These are phyloP conservation scores for Artemia franciscana DNA, from an alignment of 1,140 invertebrate genomes.

Conservation along the genomic window DNA sequence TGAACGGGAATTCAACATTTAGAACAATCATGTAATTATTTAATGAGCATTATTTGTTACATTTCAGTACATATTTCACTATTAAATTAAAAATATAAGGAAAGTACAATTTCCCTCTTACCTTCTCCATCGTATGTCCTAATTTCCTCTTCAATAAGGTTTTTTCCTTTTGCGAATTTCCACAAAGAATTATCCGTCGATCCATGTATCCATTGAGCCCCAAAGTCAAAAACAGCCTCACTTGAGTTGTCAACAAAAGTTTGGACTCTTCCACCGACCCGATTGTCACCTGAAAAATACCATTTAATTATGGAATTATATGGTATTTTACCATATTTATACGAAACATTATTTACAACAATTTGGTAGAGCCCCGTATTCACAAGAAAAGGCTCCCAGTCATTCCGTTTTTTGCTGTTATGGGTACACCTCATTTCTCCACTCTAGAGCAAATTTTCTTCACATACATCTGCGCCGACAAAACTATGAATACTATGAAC, in stretches of 20 bases:
- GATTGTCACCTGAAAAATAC: constrained; percentile 23
- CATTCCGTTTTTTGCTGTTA: too few species aligned
- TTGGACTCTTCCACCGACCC: constrained; percentile 33
- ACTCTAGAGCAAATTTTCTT: too few species aligned
- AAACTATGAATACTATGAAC: too few species aligned
- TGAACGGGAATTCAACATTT: too few species aligned
- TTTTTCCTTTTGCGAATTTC: constrained; percentile 27
- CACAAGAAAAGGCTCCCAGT: not conserved
- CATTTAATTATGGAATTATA: constrained; percentile 1
- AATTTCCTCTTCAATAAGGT: constrained; percentile 17
- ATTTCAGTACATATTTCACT: too few species aligned
- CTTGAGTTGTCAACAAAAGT: constrained; percentile 20
- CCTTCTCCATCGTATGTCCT: not conserved
- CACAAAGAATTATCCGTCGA: constrained; percentile 38
- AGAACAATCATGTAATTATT: too few species aligned
- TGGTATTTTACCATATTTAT: constrained; percentile 1
- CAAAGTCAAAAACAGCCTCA: constrained; percentile 41
- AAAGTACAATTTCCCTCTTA: not conserved
- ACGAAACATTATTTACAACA: not conserved
- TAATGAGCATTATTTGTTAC: too few species aligned
- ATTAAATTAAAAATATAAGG: too few species aligned
- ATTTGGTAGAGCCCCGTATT: not conserved
- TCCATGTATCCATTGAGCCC: constrained; percentile 63
- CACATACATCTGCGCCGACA: too few species aligned
- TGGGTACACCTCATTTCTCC: too few species aligned